These are phyloP conservation scores for Paramuricea clavata DNA, from an alignment of 92 coral and sea anemone species.

Conservation along the genomic window DNA sequence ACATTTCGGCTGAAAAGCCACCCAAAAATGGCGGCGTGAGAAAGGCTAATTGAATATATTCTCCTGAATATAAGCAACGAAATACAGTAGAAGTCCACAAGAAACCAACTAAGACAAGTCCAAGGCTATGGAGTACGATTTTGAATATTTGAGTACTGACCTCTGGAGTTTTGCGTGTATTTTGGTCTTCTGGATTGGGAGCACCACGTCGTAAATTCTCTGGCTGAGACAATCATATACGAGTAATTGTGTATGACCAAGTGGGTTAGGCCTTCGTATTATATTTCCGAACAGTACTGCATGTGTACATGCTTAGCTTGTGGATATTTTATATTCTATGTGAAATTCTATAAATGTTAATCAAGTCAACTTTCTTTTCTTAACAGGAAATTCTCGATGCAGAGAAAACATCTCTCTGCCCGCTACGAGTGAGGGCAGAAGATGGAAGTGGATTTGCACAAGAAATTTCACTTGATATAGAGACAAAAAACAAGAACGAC, in stretches of 20 bases:
- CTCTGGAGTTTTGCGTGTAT: no score
- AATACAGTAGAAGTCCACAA: neutral
- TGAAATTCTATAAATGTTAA: neutral
- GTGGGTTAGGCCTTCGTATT: no score
- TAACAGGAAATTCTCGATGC: conserved; percentile 84
- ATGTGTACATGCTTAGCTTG: neutral
- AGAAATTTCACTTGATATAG: conserved; percentile 68
- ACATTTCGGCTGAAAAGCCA: no score
- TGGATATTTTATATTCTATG: no score
- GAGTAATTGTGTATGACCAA: no score
- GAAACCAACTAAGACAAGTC: no score
- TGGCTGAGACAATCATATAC: no score
- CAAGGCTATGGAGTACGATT: no score
- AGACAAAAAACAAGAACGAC: conserved; percentile 84
- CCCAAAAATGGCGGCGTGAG: no score
- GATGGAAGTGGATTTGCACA: conserved; percentile 79
- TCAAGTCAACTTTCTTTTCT: conserved; percentile 2
- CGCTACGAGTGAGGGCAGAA: conserved; percentile 74
- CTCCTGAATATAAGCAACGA: neutral
- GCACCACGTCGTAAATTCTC: no score
- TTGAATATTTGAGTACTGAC: no score
- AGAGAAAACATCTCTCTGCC: conserved; percentile 78
- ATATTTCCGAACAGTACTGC: neutral
- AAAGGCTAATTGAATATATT: neutral
- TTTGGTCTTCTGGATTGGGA: no score